Percentiles rank a stretch among this genome's conserved stretches.
phyloP scores from a whole-genome alignment of 2,113 vertebrate species.

The Mirza zaza region DNA sequence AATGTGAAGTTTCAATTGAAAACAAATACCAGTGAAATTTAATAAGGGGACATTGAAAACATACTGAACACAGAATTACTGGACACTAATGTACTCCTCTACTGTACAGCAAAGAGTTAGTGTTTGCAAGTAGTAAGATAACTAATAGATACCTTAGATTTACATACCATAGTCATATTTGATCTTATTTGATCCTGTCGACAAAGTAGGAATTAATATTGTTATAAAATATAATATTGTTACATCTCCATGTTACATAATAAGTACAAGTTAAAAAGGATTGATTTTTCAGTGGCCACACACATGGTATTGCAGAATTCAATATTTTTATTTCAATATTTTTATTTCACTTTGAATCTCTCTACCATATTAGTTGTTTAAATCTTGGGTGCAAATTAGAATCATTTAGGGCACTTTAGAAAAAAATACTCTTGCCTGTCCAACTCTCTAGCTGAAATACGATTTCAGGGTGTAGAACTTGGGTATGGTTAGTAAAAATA shows the following conservation, averaged over 20 bases:
- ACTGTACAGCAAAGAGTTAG: neutral
- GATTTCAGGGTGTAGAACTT: neutral
- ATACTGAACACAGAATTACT: neutral
- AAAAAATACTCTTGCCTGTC: neutral
- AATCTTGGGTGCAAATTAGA: neutral
- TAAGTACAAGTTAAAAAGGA: neutral
- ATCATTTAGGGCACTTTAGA: neutral
- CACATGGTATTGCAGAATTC: neutral
- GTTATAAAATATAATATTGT: too few species aligned
- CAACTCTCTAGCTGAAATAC: neutral
- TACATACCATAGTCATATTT: neutral
- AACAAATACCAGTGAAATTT: neutral
- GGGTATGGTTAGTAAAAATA: neutral
- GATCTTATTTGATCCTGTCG: neutral
- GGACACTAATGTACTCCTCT: neutral
- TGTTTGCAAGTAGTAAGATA: neutral
- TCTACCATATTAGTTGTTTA: neutral
- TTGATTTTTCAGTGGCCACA: neutral
- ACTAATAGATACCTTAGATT: neutral
- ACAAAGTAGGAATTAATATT: neutral
- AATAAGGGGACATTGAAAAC: neutral
- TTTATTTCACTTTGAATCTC: neutral
- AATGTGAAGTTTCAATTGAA: neutral
- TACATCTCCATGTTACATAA: neutral
- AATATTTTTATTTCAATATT: neutral